Base-by-base conservation (phyloP, 2,797 vertebrate genomes). In the Fringilla coelebs region DNA sequence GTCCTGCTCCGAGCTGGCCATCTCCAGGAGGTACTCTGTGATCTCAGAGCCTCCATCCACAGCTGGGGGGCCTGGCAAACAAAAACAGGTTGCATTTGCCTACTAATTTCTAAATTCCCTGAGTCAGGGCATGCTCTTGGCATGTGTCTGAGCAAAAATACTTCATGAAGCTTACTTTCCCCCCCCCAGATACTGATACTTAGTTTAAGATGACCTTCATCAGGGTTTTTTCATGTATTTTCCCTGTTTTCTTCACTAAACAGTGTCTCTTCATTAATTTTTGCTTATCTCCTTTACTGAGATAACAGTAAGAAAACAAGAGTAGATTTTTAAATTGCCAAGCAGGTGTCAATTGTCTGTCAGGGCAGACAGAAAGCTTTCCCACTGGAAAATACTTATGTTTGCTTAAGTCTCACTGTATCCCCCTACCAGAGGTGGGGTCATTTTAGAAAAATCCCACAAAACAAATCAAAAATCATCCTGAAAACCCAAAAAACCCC, bases 1-100 rank as follows among this genome's bases (percentile, higher is more conserved):
- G 0, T 97, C 96, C 48, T 95, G 91, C 10, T 96, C 95, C 2
- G 85, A 79, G 40, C 75, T 82, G 58, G 94, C 95, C 94, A 98
- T 98, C 94, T 98, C 98, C 58, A 98, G 48, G 4, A 97, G 17
- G 28, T 97, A 98, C 36, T 97, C 96, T 7, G 90, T 96, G 46
- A 98, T 58, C 51, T 97, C 92, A 0, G 97, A 97, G 16, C 98
- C 98, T 75, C 97, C 97, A 65, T 98, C 97, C 49, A 63, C 58
- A 19, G 85, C 32, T 7, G 97, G 98, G 29, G 98, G 96, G 24
- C 85, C 98, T 98, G 88, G 1, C 36, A 95, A 88, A 95, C 28
- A 76, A 16, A 81, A 68, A 57, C 14, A 61, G 8, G 21, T 24
- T 22, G 54, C 38, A 29, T 52, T 73, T 10, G 26, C 5, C 3